A percentile compares a stretch with the other conserved stretches of the same genome.
These are phyloP conservation scores for Alectura lathami DNA, from an alignment of 2,113 vertebrate species.

Conservation along the genomic window DNA sequence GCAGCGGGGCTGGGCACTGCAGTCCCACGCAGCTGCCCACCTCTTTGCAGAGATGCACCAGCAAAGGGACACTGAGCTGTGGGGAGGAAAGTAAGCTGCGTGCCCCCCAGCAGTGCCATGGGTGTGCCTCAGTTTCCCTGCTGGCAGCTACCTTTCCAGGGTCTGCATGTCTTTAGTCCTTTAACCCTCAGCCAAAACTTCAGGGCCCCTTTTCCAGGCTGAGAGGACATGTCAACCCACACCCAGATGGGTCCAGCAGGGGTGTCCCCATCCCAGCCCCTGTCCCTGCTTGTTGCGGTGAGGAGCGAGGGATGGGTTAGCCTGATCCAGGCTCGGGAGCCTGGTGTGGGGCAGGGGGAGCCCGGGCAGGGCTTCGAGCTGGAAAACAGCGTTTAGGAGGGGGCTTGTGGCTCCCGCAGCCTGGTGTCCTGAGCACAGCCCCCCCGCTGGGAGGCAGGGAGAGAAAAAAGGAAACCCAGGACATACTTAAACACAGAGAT, in stretches of 20 bases:
- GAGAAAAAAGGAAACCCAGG: constrained; percentile 11
- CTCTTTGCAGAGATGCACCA: neutral
- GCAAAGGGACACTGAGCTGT: neutral
- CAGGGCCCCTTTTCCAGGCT: neutral
- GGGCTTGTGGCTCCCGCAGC: neutral
- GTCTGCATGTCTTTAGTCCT: neutral
- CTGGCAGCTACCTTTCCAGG: neutral
- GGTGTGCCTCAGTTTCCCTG: neutral
- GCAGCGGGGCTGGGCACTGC: neutral
- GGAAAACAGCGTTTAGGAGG: neutral
- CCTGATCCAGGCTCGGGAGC: neutral
- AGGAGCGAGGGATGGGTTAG: neutral
- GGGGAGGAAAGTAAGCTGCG: neutral
- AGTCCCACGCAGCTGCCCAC: accelerated
- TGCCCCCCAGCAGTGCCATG: neutral
- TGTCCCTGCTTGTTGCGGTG: neutral
- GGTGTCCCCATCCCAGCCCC: neutral
- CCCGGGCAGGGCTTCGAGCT: neutral
- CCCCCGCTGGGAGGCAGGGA: neutral
- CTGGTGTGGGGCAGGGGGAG: neutral
- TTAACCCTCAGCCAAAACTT: neutral
- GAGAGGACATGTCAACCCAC: accelerated
- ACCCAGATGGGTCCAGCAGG: neutral
- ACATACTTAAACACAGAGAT: constrained; percentile 13
- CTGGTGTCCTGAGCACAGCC: neutral